These are phyloP conservation scores for Scaptomyza cyrtandrae DNA, from an alignment of 2,888 invertebrate species.

Conservation along the genomic window DNA sequence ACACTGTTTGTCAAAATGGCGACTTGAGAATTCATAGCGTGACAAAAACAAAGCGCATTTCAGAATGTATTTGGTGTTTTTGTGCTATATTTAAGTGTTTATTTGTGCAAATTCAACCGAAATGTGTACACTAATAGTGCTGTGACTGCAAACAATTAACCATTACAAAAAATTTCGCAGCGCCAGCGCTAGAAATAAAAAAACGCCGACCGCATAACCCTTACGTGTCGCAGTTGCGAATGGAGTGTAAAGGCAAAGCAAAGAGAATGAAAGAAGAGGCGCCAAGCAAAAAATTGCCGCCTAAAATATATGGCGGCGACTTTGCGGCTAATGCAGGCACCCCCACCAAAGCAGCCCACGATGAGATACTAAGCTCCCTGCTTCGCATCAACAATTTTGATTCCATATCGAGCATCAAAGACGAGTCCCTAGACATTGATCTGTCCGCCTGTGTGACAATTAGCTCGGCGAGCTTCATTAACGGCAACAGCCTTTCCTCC, in stretches of 20 bases:
- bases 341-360: conserved; percentile 78
- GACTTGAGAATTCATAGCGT: conserved; percentile 76
- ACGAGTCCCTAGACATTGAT: conserved; percentile 84
- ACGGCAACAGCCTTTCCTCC: conserved; percentile 82
- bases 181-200: conserved; percentile 37
- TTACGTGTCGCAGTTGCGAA: conserved; percentile 76
- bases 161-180: conserved; percentile 43
- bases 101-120: conserved; percentile 46
- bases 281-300: conserved; percentile 83
- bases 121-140: conserved; percentile 49
- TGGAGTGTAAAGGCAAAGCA: conserved; percentile 76
- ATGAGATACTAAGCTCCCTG: conserved; percentile 83
- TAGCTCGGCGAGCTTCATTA: conserved; percentile 79
- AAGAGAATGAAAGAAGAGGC: conserved; percentile 83
- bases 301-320: conserved; percentile 80
- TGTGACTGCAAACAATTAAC: conserved; percentile 36
- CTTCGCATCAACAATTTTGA: conserved; percentile 83
- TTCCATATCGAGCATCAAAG: conserved; percentile 84
- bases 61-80: conserved; percentile 77
- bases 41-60: conserved; percentile 83
- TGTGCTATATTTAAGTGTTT: conserved; percentile 67
- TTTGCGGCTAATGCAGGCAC: conserved; percentile 62
- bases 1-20: conserved; percentile 75
- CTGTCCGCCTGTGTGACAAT: conserved; percentile 84
- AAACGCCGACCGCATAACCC: conserved; percentile 83